phyloP scores from a whole-genome alignment of 2,888 invertebrate genomes.

The Bedellia somnulentella region DNA sequence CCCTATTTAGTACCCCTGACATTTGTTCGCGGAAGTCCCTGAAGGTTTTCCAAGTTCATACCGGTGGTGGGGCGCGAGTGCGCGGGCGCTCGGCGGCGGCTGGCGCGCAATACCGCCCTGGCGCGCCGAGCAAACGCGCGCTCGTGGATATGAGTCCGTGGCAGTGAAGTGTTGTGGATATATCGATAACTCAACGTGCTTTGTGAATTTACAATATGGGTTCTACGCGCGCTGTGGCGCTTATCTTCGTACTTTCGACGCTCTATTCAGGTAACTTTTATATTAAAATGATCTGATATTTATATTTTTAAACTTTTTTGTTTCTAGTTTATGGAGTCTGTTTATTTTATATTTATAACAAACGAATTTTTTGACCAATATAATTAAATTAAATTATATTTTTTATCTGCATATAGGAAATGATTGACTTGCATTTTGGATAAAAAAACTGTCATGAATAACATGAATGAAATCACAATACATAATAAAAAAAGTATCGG shows the following conservation, averaged over 20 bases:
- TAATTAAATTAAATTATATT: too few relatives aligned
- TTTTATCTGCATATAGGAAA: too few relatives aligned
- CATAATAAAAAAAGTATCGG: too few relatives aligned
- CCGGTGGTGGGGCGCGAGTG: slow-evolving; percentile 13
- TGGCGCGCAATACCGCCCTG: slow-evolving; percentile 15
- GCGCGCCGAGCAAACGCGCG: slow-evolving; percentile 52
- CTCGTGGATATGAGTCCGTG: slow-evolving; percentile 43
- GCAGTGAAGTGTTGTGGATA: slow-evolving; percentile 36
- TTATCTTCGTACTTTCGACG: slow-evolving; percentile 23
- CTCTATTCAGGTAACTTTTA: slow-evolving; percentile 37
- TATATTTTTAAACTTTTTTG: too few relatives aligned
- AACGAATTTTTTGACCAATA: too few relatives aligned
- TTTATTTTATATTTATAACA: too few relatives aligned
- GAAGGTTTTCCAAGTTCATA: slow-evolving; percentile 7
- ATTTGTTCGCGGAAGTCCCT: slow-evolving; percentile 22
- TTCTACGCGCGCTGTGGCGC: slow-evolving; percentile 38
- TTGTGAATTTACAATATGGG: slow-evolving; percentile 32
- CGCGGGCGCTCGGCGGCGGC: slow-evolving; percentile 22
- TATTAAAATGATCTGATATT: too few relatives aligned
- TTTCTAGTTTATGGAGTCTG: too few relatives aligned
- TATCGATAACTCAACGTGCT: slow-evolving; percentile 15
- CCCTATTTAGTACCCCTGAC: slow-evolving; percentile 33
- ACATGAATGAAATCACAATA: too few relatives aligned
- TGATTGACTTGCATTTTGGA: too few relatives aligned
- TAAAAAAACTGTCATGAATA: too few relatives aligned